Base-by-base conservation (phyloP, 2,888 invertebrate species). In the Nymphalis c-album region DNA sequence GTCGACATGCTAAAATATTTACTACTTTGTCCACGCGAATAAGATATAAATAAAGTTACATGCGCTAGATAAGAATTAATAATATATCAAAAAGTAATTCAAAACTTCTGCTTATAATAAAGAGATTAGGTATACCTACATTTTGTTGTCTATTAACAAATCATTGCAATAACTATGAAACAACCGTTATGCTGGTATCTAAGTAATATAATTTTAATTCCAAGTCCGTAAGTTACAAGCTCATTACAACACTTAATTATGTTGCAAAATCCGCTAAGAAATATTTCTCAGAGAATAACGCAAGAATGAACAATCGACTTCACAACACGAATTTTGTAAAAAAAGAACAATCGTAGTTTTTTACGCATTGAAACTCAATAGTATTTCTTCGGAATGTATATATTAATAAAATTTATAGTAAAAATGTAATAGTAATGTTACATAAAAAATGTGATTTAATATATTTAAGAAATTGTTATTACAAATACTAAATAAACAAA, bases 221-320 rank as follows among this genome's bases (percentile, higher is more conserved):
- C 60, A 48, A 55, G 45, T 57, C 40, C 18, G 45, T 55, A 45
- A 62, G 48, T 55, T 48, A 55, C 46, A 69, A 57, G 48, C 50
- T 46, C 20, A 68, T 75, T 73, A 67, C 73, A 70, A 71, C 64
- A 72, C 59, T 57, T 58, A 13, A 22, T 51, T 60, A 46, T 48
- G 66, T 76, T 77, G 71, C 76, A 76, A 76, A 75, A 73, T 48
- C 70, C 53, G 47, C 66, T 66, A 71, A 71, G 73, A 74, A 74
- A 68, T 69, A 71, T 70, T 73, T 74, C 76, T 73, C 74, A 76
- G 70, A 68, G 64, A 70, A 71, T 74, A 75, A 74, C 74, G 76
- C 75, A 73, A 77, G 71, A 77, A 71, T 71, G 64, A 63, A 71
- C 73, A 65, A 72, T 73, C 67, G 67, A 68, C 70, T 69, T 51